Base-by-base conservation (phyloP, 1,140 invertebrate species). In the Drosophila santomea region DNA sequence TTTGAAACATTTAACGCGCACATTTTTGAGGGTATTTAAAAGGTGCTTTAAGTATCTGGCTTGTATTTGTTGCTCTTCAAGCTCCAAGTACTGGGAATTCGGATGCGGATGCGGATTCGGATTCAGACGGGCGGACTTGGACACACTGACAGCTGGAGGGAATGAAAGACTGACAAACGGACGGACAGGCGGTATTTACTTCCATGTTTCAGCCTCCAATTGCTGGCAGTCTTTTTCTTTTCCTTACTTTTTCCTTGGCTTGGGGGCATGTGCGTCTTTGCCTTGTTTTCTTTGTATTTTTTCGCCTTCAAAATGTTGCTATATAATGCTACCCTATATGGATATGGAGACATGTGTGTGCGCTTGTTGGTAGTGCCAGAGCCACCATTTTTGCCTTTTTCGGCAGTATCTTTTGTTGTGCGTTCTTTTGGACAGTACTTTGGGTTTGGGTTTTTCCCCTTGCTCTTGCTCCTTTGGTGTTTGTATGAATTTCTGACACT, bases 401-500 rank as follows among this genome's bases (percentile, higher is more conserved):
- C 47, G 74, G 67, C 64, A 74, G 78, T 58, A 82, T 88, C 69
- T 86, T 88, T 86, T 76, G 50, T 76, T 76, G 74, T 71, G 68
- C 35, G 43, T 20, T 41, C 45, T 50, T 44, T 69, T 15, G n/a
- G 32, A 15, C 20, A 14, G 44, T 36, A 47, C 63, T 54, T 59
- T 78, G 12, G 38, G 4, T 59, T 78, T 3, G 38, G 4, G 4
- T 39, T 39, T 39, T 39, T 39, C 55, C 54, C 57, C 67, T 57
- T 57, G 20, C 20, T 20, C 2, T 2, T 55, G 64, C 59, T 36
- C 10, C 45, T 35, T 51, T 36, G 47, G 10, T 43, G 45, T 63
- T 78, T 88, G 79, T 82, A 74, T 88, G 76, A 77, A 89, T 80
- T 88, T 88, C 79, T 74, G 83, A 86, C 66, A 75, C 74, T 85